A percentile compares a stretch with the other conserved stretches of the same genome.
phyloP scores from a whole-genome alignment of 2,797 vertebrate species.

The Coluber constrictor region DNA sequence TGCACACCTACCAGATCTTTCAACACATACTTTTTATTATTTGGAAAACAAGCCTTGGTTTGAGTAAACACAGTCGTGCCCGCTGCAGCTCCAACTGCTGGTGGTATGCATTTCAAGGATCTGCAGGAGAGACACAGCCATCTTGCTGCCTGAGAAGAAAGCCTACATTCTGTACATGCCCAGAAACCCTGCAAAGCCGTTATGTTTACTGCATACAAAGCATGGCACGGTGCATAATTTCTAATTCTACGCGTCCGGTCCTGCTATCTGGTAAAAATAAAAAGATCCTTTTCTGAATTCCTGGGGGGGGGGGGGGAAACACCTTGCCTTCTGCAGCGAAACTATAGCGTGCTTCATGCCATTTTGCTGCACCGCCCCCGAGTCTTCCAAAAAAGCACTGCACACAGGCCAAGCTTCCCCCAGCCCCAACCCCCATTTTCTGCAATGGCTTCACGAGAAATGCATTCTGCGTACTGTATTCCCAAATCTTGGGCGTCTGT shows the following conservation, averaged over 20 bases:
- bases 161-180: background rate
- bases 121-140: background rate
- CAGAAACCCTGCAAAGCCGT: background rate
- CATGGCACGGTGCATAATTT: background rate
- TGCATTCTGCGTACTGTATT: background rate
- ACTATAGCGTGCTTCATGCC: background rate
- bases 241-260: background rate
- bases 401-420: background rate
- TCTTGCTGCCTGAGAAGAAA: background rate
- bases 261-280: background rate
- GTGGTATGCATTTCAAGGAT: background rate
- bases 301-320: background rate
- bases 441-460: background rate
- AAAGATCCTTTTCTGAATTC: background rate
- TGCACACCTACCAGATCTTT: background rate
- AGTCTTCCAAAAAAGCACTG: background rate
- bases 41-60: background rate
- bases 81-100: too few relatives aligned
- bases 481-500: background rate
- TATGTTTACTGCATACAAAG: background rate
- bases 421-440: too few relatives aligned
- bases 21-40: background rate
- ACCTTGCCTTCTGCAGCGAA: background rate
- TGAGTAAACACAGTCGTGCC: background rate
- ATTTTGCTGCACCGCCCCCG: background rate